Evolutionary conservation across 1,140 invertebrate genomes (phyloP).

Genomic region (Rhizoglyphus robini): DNA sequence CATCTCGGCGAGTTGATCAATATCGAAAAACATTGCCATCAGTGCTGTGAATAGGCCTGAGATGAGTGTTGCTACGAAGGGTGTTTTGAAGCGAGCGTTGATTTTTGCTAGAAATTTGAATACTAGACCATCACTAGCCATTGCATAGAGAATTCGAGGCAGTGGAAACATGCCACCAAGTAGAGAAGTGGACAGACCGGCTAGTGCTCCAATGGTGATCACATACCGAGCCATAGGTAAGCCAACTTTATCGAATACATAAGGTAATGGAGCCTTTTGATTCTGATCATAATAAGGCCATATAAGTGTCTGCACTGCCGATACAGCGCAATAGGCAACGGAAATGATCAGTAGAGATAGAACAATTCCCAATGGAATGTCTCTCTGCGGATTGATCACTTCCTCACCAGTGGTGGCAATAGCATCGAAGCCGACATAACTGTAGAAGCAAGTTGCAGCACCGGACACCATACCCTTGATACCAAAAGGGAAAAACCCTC

Average conservation of each 20-base stretch:
- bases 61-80: slow-evolving; percentile 60
- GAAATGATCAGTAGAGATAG: slow-evolving; percentile 63
- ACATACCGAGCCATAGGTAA: slow-evolving; percentile 56
- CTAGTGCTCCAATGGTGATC: slow-evolving; percentile 58
- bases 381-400: slow-evolving; percentile 70
- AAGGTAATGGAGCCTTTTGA: slow-evolving; percentile 50
- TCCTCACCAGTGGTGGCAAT: slow-evolving; percentile 72
- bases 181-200: slow-evolving; percentile 59
- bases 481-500: slow-evolving; percentile 63
- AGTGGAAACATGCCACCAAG: slow-evolving; percentile 94
- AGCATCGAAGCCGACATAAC: slow-evolving; percentile 76
- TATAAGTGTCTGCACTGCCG: slow-evolving; percentile 75
- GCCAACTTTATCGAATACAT: slow-evolving; percentile 52
- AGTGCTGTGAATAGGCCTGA: slow-evolving; percentile 55
- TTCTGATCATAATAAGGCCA: slow-evolving; percentile 54
- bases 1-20: slow-evolving; percentile 78
- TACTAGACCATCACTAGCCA: slow-evolving; percentile 78
- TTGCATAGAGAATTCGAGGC: slow-evolving; percentile 83
- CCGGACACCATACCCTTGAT: slow-evolving; percentile 40
- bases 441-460: slow-evolving; percentile 78
- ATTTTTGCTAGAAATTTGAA: slow-evolving; percentile 45
- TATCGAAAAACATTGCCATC: slow-evolving; percentile 72
- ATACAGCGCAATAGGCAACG: slow-evolving; percentile 66
- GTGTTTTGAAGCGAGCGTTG: slow-evolving; percentile 54
- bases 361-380: slow-evolving; percentile 75